Evolutionary conservation across 2,797 vertebrate genomes (phyloP).

Genomic region (Decapterus maruadsi): DNA sequence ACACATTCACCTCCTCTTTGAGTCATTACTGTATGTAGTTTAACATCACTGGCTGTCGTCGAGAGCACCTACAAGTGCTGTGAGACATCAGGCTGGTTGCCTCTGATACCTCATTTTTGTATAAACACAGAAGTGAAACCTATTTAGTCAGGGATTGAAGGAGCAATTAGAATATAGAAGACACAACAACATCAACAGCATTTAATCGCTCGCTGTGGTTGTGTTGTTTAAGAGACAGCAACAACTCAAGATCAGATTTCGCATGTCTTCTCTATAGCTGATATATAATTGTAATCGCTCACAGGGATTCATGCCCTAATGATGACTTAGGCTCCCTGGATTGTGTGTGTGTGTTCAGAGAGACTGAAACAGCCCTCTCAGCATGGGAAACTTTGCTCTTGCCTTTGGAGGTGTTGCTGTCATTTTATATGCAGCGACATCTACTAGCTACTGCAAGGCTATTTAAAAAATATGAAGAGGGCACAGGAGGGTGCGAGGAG

Average conservation of each 20-base stretch:
- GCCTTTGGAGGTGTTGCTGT: slow-evolving; percentile 75
- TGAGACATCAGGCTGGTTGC: not conserved
- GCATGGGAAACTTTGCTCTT: slow-evolving; percentile 58
- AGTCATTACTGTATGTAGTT: not conserved
- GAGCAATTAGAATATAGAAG: not conserved
- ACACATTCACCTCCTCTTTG: not conserved
- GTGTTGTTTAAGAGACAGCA: not conserved
- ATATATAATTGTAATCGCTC: slow-evolving; percentile 35
- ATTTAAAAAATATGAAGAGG: slow-evolving; percentile 68
- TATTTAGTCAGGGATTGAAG: not conserved
- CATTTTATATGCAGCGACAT: slow-evolving; percentile 73
- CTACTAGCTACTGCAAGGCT: slow-evolving; percentile 62
- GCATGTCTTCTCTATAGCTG: slow-evolving; percentile 1
- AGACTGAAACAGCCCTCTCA: slow-evolving; percentile 61
- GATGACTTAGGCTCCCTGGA: slow-evolving; percentile 31
- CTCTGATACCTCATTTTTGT: not conserved
- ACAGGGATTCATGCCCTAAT: slow-evolving; percentile 34
- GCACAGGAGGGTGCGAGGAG: slow-evolving; percentile 54
- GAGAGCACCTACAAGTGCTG: not conserved
- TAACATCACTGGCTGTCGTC: not conserved
- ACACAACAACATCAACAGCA: not conserved
- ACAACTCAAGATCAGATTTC: not conserved
- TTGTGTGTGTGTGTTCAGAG: slow-evolving; percentile 18
- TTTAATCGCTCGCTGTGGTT: not conserved
- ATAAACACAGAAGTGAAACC: slow-evolving; percentile 3